Evolutionary conservation across 2,888 invertebrate genomes (phyloP), one percentile per base, ranked within the genome.

Genomic region (Siphlonurus alternatus): DNA sequence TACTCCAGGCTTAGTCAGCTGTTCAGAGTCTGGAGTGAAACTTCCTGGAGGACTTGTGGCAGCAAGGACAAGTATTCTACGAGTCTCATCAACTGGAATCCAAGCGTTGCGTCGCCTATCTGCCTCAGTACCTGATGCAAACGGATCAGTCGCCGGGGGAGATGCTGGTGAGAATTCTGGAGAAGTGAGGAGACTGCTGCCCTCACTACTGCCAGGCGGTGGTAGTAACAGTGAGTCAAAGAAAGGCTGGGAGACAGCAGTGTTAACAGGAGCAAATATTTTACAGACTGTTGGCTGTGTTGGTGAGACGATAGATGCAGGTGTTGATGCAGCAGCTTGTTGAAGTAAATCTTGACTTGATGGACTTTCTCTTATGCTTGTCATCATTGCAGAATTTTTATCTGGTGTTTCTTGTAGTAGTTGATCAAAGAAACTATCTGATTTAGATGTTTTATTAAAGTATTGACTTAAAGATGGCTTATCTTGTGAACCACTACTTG

Each of bases 1-100:
- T 61, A 95, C 79, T 2, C 92, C 91, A 5, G 94, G 94, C 85
- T 87, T 88, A 0, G 93, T 93, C 0, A 94, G 78, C 7, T 85
- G 80, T 67, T 88, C 87, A 69, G 83, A 80, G 62, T 89, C 86
- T 0, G 87, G 85, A 69, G 83, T 81, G 72, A 83, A 88, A 1
- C 84, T 82, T 0, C 88, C 88, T 59, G 84, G 82, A 0, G 84
- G 79, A 59, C 86, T 84, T 0, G 88, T 86, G 5, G 81, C 80
- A 68, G 81, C 77, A 19, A 79, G 74, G 61, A 85, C 79, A 0
- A 88, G 76, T 61, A 84, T 83, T 70, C 85, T 85, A 67, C 84
- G 80, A 0, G 91, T 89, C 69, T 82, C 81, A 68, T 88, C 87
- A 65, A 83, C 86, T 1, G 91, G 89, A 70, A 93, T 85, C 93